phyloP scores from a whole-genome alignment of 2,888 invertebrate species.

The Scaeva pyrastri region DNA sequence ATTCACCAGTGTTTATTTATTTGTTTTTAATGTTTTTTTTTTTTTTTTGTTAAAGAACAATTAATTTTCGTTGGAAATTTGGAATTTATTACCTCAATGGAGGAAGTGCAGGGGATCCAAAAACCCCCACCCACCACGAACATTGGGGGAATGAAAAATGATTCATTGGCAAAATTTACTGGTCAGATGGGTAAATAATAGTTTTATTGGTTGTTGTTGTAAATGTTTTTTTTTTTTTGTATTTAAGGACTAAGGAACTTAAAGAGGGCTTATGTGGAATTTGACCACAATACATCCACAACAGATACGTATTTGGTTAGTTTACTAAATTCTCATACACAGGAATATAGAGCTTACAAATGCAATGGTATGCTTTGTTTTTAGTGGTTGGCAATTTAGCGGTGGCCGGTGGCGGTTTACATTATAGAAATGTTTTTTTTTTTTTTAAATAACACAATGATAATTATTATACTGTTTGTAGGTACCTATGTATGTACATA shows the following conservation, averaged over 20 bases:
- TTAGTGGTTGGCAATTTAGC: not conserved
- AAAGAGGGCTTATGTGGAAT: not conserved
- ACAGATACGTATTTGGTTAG: slow-evolving; percentile 7
- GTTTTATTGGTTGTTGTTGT: not conserved
- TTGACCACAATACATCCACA: slow-evolving; percentile 13
- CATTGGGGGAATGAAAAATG: slow-evolving; percentile 5
- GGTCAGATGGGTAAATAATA: not conserved
- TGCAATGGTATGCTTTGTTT: not conserved
- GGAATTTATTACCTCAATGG: slow-evolving; percentile 19
- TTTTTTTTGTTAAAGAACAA: slow-evolving; percentile 23
- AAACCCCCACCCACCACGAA: too few relatives aligned
- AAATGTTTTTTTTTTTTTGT: too few relatives aligned
- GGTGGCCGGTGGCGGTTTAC: not conserved
- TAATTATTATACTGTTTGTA: too few relatives aligned
- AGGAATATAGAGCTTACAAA: not conserved
- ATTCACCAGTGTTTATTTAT: slow-evolving; percentile 9
- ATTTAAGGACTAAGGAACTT: not conserved
- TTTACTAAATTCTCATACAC: not conserved
- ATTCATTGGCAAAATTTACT: slow-evolving; percentile 14
- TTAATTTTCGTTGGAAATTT: slow-evolving; percentile 32
- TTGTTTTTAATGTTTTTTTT: slow-evolving; percentile 1
- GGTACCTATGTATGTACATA: too few relatives aligned
- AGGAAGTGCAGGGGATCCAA: not conserved
- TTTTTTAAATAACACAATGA: too few relatives aligned
- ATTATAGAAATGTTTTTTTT: too few relatives aligned